Conservation (phyloP, 2,113 vertebrate species). For the Sinocyclocheilus anshuiensis region DNA sequence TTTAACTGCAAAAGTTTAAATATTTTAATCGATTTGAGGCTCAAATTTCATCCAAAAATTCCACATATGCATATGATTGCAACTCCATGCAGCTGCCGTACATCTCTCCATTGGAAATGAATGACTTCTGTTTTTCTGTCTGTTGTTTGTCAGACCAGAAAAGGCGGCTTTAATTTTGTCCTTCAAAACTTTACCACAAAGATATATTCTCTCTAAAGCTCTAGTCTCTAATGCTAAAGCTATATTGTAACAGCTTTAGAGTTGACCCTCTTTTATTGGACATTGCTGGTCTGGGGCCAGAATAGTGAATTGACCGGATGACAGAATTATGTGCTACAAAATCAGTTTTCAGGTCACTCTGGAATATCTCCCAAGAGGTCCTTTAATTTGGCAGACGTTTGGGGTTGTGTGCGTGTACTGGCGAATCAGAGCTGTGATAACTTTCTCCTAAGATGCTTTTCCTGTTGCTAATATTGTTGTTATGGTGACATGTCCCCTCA, state of each 20-base stretch:
- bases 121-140: neutral
- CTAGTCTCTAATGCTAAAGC: neutral
- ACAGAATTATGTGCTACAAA: conserved; percentile 19
- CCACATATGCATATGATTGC: neutral
- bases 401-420: neutral
- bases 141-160: neutral
- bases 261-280: neutral
- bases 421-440: conserved; percentile 1
- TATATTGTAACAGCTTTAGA: neutral
- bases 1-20: no score
- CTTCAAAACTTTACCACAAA: conserved; percentile 16
- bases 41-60: no score
- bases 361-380: neutral
- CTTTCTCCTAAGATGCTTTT: conserved; percentile 33
- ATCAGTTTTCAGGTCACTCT: neutral
- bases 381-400: neutral
- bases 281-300: neutral
- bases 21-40: no score
- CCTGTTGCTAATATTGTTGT: conserved; percentile 66
- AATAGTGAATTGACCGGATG: neutral
- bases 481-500: conserved; percentile 66
- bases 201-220: neutral
- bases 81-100: neutral
- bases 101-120: neutral
- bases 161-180: neutral